Evolutionary conservation across 2,888 invertebrate genomes (phyloP), one percentile per base, ranked within the genome.

Genomic region (Reticulitermes lucifugus): DNA sequence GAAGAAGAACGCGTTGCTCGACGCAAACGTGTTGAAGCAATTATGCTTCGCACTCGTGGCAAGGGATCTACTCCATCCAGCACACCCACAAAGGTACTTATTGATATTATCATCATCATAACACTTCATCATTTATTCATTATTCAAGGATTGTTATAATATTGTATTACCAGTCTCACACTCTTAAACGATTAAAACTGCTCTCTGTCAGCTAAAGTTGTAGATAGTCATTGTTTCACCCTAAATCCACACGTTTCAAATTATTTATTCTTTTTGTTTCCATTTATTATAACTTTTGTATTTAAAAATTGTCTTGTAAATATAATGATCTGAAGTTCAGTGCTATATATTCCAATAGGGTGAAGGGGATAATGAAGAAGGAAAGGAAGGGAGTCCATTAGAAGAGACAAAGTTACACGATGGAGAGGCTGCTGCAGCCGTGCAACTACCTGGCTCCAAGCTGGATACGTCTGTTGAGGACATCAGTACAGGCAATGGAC

Each of bases 1-100:
- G 98, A 98, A 91, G 96, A 95, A 89, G 98, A 98, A 90, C 92
- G 98, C 85, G 94, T 96, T 89, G 96, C 95, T 86, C 92, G 98
- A 89, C 96, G 97, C 89, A 98, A 97, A 91, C 93, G 98, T 85
- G 97, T 98, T 43, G 97, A 97, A 91, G 97, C 97, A 85, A 98
- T 98, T 89, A 98, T 98, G 98, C 94, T 95, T 84, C 92, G 98
- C 89, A 98, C 98, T n/a, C 93, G 97, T 88, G 93, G 93, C 86
- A 92, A 92, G 89, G 89, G 89, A 51, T 89, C 89, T 79, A 91
- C 91, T 87, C 91, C 92, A 87, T 89, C 90, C 51, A 91, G 90
- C 86, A 90, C 92, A 81, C 91, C 91, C 35, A 90, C 90, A 12
- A 92, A 92, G 91, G 92, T 92, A 88, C 7, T 51, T 9, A 51